These are phyloP conservation scores for Mastigias papua DNA, from an alignment of 30 jellyfish, hydroid and myxozoan species.

Conservation along the genomic window DNA sequence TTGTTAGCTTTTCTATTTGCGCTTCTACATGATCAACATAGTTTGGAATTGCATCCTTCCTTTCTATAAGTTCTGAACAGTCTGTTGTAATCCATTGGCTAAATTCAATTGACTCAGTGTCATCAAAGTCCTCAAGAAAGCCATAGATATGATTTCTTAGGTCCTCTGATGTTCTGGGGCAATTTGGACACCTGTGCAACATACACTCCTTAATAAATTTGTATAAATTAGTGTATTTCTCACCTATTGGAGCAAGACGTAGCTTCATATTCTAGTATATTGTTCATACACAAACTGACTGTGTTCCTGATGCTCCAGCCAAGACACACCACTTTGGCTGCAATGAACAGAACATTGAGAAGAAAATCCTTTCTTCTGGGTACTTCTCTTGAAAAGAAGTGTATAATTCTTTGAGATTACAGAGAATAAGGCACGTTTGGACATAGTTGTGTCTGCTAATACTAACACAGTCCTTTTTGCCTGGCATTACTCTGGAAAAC, in stretches of 20 bases:
- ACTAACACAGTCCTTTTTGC: conserved; percentile 69
- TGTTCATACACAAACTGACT: conserved; percentile 89
- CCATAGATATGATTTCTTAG: conserved; percentile 30
- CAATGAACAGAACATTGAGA: conserved; percentile 75
- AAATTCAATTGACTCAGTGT: conserved; percentile 10
- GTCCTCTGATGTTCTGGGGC: conserved; percentile 39
- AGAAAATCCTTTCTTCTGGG: conserved; percentile 56
- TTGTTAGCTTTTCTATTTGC: conserved; percentile 19
- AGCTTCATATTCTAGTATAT: conserved; percentile 65
- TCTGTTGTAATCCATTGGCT: conserved; percentile 66
- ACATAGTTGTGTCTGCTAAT: conserved; percentile 29
- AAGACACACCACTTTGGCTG: conserved; percentile 86
- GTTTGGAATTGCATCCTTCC: not conserved
- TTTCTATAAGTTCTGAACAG: conserved; percentile 22
- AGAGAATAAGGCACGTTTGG: conserved; percentile 53
- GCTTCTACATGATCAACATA: conserved; percentile 15
- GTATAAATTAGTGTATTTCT: conserved; percentile 32
- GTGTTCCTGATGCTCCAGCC: conserved; percentile 86
- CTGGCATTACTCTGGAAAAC: conserved; percentile 63
- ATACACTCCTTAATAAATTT: conserved; percentile 68
- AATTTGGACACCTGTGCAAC: conserved; percentile 75
- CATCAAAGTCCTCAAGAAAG: conserved; percentile 6
- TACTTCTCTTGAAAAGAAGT: conserved; percentile 31
- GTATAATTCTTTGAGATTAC: conserved; percentile 64
- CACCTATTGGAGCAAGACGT: conserved; percentile 48